Evolutionary conservation across 2,113 vertebrate genomes (phyloP), one percentile per base, ranked within the genome.

Genomic region (Corythornis cristatus): DNA sequence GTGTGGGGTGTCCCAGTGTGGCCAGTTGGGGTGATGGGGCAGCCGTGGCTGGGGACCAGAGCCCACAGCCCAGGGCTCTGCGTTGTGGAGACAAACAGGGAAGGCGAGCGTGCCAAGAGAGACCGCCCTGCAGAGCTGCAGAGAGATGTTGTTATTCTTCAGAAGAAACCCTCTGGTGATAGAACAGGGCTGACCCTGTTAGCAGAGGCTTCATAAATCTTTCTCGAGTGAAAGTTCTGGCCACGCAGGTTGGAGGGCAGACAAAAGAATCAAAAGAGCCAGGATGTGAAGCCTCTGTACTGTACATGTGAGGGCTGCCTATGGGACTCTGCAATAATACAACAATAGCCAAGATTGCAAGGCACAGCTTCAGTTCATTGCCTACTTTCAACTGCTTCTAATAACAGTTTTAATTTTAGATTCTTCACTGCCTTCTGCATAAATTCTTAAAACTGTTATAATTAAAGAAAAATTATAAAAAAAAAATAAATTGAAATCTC

Each of bases 101-200:
- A 98, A 95, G 95, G 94, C 92, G 76, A 97, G 95, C 96, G 95
- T 96, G 88, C 97, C 96, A 98, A 96, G 96, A 97, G 96, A 97
- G 95, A 96, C 76, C 51, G 97, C 97, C 97, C 98, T 89, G 89
- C 96, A 57, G 98, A 98, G 96, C 90, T 81, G 79, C 42, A 83
- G 98, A 97, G 97, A 98, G 98, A 98, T 98, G 98, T 98, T 99
- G 97, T 98, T 99, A 98, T 99, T 98, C 97, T 99, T 98, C 97
- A 97, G 97, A 98, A 98, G 97, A 81, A 98, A 95, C 96, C 97
- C 98, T 99, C 98, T 98, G 98, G 96, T 98, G 98, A 98, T 98
- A 98, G 97, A 98, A 97, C 96, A 97, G 96, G 96, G 93, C 96
- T 98, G 98, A 98, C 98, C 98, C 96, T 95, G 97, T 97, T 97